Evolutionary conservation across 1,140 invertebrate genomes (phyloP).

Genomic region (Spodoptera frugiperda): DNA sequence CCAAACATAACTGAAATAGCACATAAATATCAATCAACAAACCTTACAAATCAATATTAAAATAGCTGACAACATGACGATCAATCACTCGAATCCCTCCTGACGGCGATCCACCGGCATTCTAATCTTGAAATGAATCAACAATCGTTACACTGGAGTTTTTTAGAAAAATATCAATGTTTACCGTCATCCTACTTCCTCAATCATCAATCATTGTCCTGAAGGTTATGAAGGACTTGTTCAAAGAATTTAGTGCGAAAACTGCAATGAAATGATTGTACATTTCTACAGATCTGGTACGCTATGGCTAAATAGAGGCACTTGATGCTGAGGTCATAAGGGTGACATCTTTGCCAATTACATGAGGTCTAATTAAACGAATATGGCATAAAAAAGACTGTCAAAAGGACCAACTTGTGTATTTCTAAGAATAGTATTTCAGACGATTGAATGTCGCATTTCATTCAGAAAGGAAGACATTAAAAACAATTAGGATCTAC

Average conservation of each 20-base stretch:
- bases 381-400: background rate
- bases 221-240: too few relatives aligned
- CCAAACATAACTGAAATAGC: background rate
- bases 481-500: too few relatives aligned
- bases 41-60: background rate
- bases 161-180: conserved; percentile 9
- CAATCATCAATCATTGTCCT: too few relatives aligned
- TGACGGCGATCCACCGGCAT: background rate
- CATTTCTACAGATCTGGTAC: too few relatives aligned
- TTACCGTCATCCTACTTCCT: background rate
- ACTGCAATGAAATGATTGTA: too few relatives aligned
- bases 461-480: too few relatives aligned
- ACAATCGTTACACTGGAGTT: background rate
- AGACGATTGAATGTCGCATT: too few relatives aligned
- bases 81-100: conserved; percentile 13
- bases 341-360: too few relatives aligned
- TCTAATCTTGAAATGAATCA: background rate
- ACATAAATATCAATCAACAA: conserved; percentile 1
- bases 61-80: background rate
- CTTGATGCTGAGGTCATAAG: too few relatives aligned
- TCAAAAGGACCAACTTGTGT: background rate
- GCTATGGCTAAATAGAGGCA: too few relatives aligned
- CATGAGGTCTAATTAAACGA: too few relatives aligned
- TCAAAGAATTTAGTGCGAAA: too few relatives aligned
- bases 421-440: background rate